Base-by-base conservation (phyloP, 2,888 invertebrate genomes). In the Erebia epiphron region DNA sequence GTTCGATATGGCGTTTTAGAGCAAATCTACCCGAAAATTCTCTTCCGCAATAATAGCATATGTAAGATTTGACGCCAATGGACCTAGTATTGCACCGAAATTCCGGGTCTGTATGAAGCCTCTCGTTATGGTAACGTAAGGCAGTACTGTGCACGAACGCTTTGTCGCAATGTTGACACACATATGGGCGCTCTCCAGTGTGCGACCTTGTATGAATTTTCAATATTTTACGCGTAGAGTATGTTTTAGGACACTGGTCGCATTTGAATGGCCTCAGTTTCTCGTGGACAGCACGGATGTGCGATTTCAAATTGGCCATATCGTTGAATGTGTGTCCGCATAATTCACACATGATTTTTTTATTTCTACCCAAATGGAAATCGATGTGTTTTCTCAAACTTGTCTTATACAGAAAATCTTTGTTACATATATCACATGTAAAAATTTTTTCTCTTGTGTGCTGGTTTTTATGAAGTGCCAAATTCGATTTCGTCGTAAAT, bases 281-380 rank as follows among this genome's bases (percentile, higher is more conserved):
- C 10, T 78, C 69, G 18, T 82, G 82, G 0, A 81, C 81, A 1
- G 75, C 70, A 2, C 57, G 58, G 1, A 78, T 69, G 35, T 82
- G 82, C 0, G 52, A 75, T 0, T 60, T 72, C 26, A 82, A 35
- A 54, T 80, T 79, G 0, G 79, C 74, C 0, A 7, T 54, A n/a
- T 80, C 79, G 61, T 80, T 79, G 61, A 79, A 81, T 0, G 66
- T 11, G 7, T 71, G 54, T 0, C 80, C 80, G 61, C 82, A 82
- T 2, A 76, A 21, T 4, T 80, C 75, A 46, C 82, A 82, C 0
- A 79, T 69, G 11, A 63, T 70, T n/a, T 56, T 70, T 49, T 76
- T 79, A 7, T 69, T 72, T 0, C 16, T 67, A 0, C 79, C 80
- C 8, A 70, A 65, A 57, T 82, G 82, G 14, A 66, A 67, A 2